Evolutionary conservation across 2,797 vertebrate species (phyloP).

Genomic region (Gymnothorax reevesii): DNA sequence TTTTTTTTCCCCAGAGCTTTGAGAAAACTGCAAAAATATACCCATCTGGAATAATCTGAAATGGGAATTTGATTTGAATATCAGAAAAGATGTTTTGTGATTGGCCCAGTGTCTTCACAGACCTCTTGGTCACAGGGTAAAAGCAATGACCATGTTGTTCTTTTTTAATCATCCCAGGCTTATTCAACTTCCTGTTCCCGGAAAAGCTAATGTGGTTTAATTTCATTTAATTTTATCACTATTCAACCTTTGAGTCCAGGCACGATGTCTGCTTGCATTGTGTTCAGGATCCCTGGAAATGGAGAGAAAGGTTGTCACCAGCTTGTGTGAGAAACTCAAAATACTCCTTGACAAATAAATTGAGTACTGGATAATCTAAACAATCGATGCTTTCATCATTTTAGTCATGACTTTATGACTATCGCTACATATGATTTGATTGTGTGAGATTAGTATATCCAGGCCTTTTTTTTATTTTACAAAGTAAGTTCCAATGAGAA

Average conservation of each 20-base stretch:
- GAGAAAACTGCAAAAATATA: background rate
- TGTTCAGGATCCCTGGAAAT: too few relatives aligned
- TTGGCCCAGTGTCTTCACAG: background rate
- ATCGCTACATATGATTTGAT: too few relatives aligned
- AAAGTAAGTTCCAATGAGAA: too few relatives aligned
- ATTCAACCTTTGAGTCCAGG: background rate
- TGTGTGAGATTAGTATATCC: too few relatives aligned
- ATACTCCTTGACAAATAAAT: too few relatives aligned
- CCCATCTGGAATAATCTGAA: background rate
- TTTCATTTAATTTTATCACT: background rate
- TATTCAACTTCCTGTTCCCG: background rate
- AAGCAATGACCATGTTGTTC: background rate
- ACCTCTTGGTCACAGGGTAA: background rate
- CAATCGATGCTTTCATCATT: too few relatives aligned
- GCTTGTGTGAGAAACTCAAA: too few relatives aligned
- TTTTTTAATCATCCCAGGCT: background rate
- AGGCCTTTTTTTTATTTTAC: too few relatives aligned
- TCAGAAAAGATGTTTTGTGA: background rate
- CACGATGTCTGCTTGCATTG: too few relatives aligned
- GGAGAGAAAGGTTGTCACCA: too few relatives aligned
- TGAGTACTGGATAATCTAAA: too few relatives aligned
- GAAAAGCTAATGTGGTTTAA: background rate
- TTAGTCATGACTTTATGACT: too few relatives aligned
- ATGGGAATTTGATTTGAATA: background rate
- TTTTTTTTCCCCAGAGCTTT: background rate